phyloP scores from a whole-genome alignment of 2,888 invertebrate genomes.

The Hemaris fuciformis region DNA sequence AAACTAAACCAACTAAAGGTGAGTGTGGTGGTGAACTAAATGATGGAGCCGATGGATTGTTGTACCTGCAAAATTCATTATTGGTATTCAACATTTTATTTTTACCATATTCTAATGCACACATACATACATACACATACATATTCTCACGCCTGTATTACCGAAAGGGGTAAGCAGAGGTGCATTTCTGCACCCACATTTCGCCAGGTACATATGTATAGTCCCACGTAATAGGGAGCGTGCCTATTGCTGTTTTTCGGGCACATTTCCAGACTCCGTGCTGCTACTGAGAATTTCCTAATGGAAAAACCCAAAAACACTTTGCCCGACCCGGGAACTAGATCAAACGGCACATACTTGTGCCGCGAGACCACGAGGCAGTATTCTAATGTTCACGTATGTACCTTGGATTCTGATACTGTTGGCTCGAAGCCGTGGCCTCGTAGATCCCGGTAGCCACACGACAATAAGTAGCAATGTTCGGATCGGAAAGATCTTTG shows the following conservation, averaged over 20 bases:
- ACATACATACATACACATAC: constrained; percentile 46
- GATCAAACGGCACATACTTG: too few relatives aligned
- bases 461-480: constrained; percentile 66
- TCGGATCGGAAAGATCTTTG: constrained; percentile 64
- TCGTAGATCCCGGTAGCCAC: constrained; percentile 67
- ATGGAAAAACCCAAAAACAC: too few relatives aligned
- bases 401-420: constrained; percentile 66
- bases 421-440: constrained; percentile 59
- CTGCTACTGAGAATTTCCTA: too few relatives aligned
- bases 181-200: too few relatives aligned
- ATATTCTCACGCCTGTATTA: too few relatives aligned
- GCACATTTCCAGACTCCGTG: too few relatives aligned
- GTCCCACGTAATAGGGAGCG: too few relatives aligned
- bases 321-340: too few relatives aligned
- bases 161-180: too few relatives aligned
- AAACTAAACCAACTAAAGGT: constrained; percentile 69
- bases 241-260: too few relatives aligned
- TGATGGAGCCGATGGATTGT: constrained; percentile 64
- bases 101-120: background rate
- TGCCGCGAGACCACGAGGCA: too few relatives aligned
- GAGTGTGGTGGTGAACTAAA: constrained; percentile 76
- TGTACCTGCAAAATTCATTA: constrained; percentile 59
- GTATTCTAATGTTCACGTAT: constrained; percentile 3
- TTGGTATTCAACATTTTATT: background rate
- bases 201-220: too few relatives aligned